Evolutionary conservation across 1,140 invertebrate species (phyloP).

Genomic region (Hycleus cichorii): DNA sequence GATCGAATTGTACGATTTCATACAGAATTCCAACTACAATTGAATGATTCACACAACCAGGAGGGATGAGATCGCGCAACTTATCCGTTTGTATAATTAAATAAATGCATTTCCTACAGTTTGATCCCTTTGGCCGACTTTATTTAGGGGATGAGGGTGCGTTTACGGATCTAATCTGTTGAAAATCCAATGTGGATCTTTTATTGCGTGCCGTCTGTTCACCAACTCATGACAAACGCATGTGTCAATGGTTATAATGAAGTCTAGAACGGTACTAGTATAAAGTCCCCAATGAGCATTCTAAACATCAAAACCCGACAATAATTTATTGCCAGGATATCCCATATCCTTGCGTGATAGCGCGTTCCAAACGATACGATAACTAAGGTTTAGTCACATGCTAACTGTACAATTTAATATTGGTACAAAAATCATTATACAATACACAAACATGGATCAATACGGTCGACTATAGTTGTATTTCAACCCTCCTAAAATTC

Average conservation of each 20-base stretch:
- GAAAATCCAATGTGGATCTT: constrained; percentile 23
- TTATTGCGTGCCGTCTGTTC: constrained; percentile 23
- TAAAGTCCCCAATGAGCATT: constrained; percentile 13
- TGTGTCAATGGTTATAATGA: constrained; percentile 30
- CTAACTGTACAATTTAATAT: constrained; percentile 7
- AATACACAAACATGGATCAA: neutral
- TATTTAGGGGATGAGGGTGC: neutral
- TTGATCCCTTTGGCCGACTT: constrained; percentile 8
- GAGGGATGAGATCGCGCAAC: neutral
- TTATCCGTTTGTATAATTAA: constrained; percentile 25
- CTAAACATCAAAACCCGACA: constrained; percentile 15
- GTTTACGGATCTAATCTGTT: constrained; percentile 20
- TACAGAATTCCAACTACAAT: neutral
- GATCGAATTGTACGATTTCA: too few species aligned
- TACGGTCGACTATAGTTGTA: neutral
- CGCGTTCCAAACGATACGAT: constrained; percentile 14
- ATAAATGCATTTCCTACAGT: constrained; percentile 24
- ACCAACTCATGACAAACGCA: constrained; percentile 26
- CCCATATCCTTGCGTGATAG: constrained; percentile 31
- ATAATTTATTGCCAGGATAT: constrained; percentile 34
- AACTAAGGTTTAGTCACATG: constrained; percentile 19
- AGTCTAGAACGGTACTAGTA: constrained; percentile 21
- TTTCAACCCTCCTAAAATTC: neutral
- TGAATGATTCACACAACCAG: neutral
- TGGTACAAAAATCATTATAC: neutral